Base-by-base conservation (phyloP, 2,797 vertebrate genomes). In the Brachyalestes nurse region DNA sequence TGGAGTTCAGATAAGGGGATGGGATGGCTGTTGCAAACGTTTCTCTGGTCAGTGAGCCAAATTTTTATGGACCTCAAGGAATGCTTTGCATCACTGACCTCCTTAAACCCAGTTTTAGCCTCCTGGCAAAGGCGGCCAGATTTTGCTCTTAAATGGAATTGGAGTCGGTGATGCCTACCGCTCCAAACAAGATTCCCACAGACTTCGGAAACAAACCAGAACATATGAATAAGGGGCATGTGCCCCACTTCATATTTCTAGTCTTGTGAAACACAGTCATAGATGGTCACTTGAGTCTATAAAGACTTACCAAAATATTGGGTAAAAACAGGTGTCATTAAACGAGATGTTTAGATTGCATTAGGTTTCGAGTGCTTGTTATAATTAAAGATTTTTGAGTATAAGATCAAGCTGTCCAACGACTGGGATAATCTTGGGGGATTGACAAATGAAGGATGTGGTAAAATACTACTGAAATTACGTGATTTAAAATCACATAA, bases 221-320 rank as follows among this genome's bases (percentile, higher is more conserved):
- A 19, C 38, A 21, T 42, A 10, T 7, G 10, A 66, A 40, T 9
- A 34, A 40, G 61, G 14, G 5, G 5, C 64, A n/a, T 42, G 34
- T 66, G 64, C 19, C 34, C 42, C 64, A 40, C 34, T 42, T 66
- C 38, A 66, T 66, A 62, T 62, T 62, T 62, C 34, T 62, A 62
- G 13, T 25, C 14, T 14, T 62, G 64, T 42, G 34, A 40, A 42
- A 40, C 34, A 42, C 34, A 38, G 28, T 38, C 62, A 64, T 38
- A 8, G 28, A n/a, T 64, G 62, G 62, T 12, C 58, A 23, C 23
- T 60, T 60, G 58, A 16, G 60, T 61, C 60, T 58, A 10, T 58
- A 23, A 58, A 21, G 12, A 28, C 25, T 34, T 10, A 5, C 28
- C 28, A 28, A 28, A 28, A 28, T 28, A 28, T 28, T 3, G 3